Conservation (phyloP, 2,797 vertebrate species). For the Varecia variegata region DNA sequence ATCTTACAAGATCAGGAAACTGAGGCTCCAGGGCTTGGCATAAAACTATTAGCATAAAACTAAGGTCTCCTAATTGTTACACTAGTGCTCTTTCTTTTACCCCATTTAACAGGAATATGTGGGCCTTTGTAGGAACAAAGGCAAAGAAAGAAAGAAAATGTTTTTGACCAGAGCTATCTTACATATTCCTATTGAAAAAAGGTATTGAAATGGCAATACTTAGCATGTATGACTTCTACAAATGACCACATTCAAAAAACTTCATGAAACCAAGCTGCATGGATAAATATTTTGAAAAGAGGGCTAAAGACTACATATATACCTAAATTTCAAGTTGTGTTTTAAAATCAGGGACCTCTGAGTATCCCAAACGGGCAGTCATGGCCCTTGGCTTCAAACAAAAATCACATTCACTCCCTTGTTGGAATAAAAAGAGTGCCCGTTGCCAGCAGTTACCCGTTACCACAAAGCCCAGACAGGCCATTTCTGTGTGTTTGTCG, state of each 20-base stretch:
- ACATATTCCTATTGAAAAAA: neutral
- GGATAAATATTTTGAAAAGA: neutral
- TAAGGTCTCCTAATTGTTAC: neutral
- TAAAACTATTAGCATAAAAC: neutral
- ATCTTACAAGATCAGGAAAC: neutral
- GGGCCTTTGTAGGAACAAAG: neutral
- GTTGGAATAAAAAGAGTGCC: neutral
- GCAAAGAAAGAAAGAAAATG: neutral
- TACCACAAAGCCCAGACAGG: neutral
- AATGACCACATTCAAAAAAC: neutral
- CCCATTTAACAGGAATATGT: neutral
- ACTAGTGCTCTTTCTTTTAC: neutral
- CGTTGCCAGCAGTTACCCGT: neutral
- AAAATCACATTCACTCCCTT: neutral
- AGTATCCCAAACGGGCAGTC: neutral
- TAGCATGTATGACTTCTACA: neutral
- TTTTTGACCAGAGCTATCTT: neutral
- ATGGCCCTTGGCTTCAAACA: neutral
- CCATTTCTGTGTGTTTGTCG: conserved; percentile 47
- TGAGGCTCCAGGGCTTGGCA: neutral
- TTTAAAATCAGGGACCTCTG: neutral
- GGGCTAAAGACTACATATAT: neutral
- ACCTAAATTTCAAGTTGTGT: neutral
- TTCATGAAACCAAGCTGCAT: neutral
- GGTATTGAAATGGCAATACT: neutral